phyloP scores from a whole-genome alignment of 2,888 invertebrate genomes.

The Noctua comes region DNA sequence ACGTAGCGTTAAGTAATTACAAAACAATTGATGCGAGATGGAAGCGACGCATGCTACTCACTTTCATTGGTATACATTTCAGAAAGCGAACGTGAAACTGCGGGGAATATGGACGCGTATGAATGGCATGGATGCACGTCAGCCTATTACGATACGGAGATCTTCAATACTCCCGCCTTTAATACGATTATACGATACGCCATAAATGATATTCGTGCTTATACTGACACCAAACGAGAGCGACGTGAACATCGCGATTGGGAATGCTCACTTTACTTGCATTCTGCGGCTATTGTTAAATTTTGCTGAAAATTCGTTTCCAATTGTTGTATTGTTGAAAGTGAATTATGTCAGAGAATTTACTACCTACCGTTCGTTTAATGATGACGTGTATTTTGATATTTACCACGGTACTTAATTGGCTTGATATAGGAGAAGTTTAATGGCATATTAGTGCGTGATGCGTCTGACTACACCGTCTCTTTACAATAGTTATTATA shows the following conservation, averaged over 20 bases:
- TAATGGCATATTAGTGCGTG: background rate
- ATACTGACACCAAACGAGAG: background rate
- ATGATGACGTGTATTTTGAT: background rate
- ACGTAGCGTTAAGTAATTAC: conserved; percentile 19
- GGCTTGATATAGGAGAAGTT: background rate
- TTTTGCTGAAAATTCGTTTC: background rate
- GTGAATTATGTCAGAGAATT: background rate
- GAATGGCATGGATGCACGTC: conserved; percentile 20
- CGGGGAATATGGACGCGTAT: conserved; percentile 1
- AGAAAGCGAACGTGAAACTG: conserved; percentile 57
- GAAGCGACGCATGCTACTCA: conserved; percentile 22
- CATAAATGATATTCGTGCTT: background rate
- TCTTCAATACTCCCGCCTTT: conserved; percentile 5
- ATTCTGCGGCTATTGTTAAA: background rate
- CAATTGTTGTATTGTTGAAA: background rate
- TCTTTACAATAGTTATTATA: background rate
- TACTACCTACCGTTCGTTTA: background rate
- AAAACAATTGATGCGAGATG: conserved; percentile 11
- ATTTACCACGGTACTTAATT: background rate
- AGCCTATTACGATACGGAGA: conserved; percentile 9
- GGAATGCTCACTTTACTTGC: conserved; percentile 1
- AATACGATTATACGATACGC: background rate
- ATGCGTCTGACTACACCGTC: background rate
- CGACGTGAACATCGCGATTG: background rate
- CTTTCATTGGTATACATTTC: conserved; percentile 58